Evolutionary conservation across 2,888 invertebrate species (phyloP).

Genomic region (Lasioglossum lativentre): DNA sequence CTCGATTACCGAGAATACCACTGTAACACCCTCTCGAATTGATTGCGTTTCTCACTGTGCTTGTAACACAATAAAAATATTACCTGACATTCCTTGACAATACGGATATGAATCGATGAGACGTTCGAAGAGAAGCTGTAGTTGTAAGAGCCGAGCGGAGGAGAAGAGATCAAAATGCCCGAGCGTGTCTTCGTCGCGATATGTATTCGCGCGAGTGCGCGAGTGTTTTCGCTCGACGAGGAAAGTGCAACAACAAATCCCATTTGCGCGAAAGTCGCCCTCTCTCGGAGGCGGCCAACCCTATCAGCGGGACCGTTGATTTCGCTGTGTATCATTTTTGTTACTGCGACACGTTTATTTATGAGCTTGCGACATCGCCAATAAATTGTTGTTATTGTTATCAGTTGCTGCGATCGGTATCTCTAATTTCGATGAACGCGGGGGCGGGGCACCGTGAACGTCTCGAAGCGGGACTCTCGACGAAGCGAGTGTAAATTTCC

Average conservation of each 20-base stretch:
- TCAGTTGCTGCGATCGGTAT: constrained; percentile 47
- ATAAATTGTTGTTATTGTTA: constrained; percentile 72
- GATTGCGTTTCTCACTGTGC: constrained; percentile 38
- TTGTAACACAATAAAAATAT: constrained; percentile 62
- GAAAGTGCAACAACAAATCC: too few species aligned
- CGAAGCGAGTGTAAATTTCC: constrained; percentile 15
- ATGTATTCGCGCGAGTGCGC: too few species aligned
- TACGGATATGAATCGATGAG: constrained; percentile 31
- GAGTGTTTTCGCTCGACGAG: not conserved
- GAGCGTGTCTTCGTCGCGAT: not conserved
- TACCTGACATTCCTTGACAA: constrained; percentile 59
- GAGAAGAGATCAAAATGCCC: constrained; percentile 8
- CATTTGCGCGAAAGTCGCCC: not conserved
- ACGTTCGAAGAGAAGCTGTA: constrained; percentile 14
- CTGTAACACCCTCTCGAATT: constrained; percentile 11
- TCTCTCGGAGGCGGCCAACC: not conserved
- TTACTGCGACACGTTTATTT: constrained; percentile 57
- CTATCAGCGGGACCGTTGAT: constrained; percentile 21
- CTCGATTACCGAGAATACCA: constrained; percentile 3
- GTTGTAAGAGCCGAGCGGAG: constrained; percentile 12
- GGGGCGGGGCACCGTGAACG: not conserved
- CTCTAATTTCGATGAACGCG: constrained; percentile 46
- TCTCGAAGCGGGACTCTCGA: not conserved
- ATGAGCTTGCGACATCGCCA: constrained; percentile 51
- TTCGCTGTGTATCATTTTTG: constrained; percentile 50